phyloP scores from a whole-genome alignment of 2,888 invertebrate species.

The Temnothorax rugatulus region DNA sequence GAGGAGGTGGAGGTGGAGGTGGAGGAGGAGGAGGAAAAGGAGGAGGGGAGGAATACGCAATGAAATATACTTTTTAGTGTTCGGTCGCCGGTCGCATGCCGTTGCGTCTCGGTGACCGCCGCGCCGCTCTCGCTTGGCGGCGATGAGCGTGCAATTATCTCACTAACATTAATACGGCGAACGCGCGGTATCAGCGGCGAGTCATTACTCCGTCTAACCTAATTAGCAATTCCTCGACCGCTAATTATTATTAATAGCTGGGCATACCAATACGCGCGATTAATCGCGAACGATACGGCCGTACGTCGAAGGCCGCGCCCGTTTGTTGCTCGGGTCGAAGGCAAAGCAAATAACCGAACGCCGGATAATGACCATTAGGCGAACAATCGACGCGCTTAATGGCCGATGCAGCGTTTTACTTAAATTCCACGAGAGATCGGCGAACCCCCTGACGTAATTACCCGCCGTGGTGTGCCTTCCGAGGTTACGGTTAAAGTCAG shows the following conservation, averaged over 20 bases:
- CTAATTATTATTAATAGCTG: conserved; percentile 49
- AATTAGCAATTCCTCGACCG: conserved; percentile 37
- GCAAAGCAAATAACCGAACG: conserved; percentile 32
- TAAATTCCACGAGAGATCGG: conserved; percentile 76
- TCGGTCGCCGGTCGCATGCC: not conserved
- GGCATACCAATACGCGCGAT: conserved; percentile 36
- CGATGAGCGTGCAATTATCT: conserved; percentile 51
- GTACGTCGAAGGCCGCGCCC: conserved; percentile 1
- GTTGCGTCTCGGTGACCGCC: conserved; percentile 36
- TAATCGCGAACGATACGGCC: conserved; percentile 6
- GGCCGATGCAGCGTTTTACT: conserved; percentile 28
- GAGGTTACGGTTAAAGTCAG: conserved; percentile 78
- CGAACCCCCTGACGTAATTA: conserved; percentile 79
- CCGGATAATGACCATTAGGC: conserved; percentile 15
- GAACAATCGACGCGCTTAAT: conserved; percentile 37
- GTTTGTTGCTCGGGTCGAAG: conserved; percentile 14
- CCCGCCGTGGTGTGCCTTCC: conserved; percentile 67
- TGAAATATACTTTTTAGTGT: conserved; percentile 55
- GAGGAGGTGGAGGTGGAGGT: too few relatives aligned
- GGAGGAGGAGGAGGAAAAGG: too few relatives aligned
- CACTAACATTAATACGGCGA: conserved; percentile 25
- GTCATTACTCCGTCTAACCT: conserved; percentile 47
- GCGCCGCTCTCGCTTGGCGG: conserved; percentile 28
- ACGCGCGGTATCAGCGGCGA: conserved; percentile 25
- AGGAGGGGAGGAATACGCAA: conserved; percentile 19